Base-by-base conservation (phyloP, 2,888 invertebrate genomes). In the Automeris io region DNA sequence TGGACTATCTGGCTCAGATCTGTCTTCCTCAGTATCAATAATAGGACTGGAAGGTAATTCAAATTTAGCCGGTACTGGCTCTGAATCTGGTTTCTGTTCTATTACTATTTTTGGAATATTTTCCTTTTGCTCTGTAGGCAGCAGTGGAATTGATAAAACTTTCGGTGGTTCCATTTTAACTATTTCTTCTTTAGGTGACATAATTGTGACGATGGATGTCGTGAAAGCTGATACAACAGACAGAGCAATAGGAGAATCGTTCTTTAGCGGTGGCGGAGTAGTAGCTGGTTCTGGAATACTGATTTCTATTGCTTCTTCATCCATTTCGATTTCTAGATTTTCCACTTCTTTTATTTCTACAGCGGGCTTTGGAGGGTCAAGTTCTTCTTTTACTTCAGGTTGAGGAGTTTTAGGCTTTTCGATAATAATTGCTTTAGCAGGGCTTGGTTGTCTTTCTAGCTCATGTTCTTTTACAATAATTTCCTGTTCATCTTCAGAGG, bases 1-100 rank as follows among this genome's bases (percentile, higher is more conserved):
- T 1, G 82, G 82, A 51, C 85, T 86, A 40, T 87, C 87, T 0
- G 86, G 86, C 45, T 87, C 87, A 0, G 83, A 87, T 47, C 86
- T 87, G 33, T 81, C 81, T 52, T 87, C 87, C 46, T 86, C 86
- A 0, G 85, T 81, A 35, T 86, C 85, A 23, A 83, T 66, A 5
- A 78, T 61, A n/a, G 82, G 82, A 46, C 82, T 85, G 2, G 80
- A 74, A 3, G 79, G 81, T 9, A 63, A 67, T 42, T 77, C 77
- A 23, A 80, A 31, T 47, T 68, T 74, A 2, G 68, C 44, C 11
- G 62, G 46, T 5, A 49, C 44, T 2, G 65, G 62, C 33, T 70
- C 72, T 3, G 62, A 64, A 32, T 72, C 69, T 25, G 67, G 41
- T 41, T 66, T 70, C 35, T 59, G 61, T 7, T 75, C 74, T 22